Percentiles rank a stretch among this genome's conserved stretches.
Conservation (phyloP, 53 echinoderm and acorn worm species). For the Astropecten irregularis region DNA sequence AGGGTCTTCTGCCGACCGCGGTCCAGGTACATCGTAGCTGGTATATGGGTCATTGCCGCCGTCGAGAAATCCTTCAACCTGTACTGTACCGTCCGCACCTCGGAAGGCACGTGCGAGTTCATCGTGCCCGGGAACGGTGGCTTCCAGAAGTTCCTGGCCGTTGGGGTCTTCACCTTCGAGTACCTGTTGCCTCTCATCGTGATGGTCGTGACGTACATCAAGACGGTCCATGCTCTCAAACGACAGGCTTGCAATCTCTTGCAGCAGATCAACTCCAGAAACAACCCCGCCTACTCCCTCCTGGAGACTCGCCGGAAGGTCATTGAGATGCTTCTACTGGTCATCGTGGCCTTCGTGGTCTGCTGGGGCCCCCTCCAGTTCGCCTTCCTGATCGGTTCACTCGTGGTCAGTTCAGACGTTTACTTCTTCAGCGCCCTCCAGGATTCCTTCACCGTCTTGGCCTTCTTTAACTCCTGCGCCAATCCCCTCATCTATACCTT, state of each 20-base stretch:
- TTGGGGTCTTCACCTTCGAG: conserved; percentile 55
- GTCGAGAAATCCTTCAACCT: conserved; percentile 50
- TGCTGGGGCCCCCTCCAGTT: conserved; percentile 67
- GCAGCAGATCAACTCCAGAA: conserved; percentile 12
- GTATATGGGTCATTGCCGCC: conserved; percentile 33
- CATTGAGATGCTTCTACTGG: conserved; percentile 62
- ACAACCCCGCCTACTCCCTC: conserved; percentile 37
- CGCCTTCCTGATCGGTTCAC: neutral
- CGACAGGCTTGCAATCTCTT: conserved; percentile 41
- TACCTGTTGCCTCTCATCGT: conserved; percentile 60
- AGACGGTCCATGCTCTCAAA: conserved; percentile 58
- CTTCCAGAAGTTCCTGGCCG: conserved; percentile 49
- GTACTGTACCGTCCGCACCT: neutral
- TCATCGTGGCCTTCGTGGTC: conserved; percentile 60
- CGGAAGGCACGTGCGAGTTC: neutral
- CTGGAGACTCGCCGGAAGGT: conserved; percentile 51
- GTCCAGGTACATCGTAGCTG: neutral
- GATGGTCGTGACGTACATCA: conserved; percentile 67
- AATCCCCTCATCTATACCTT: conserved; percentile 62
- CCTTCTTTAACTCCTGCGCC: conserved; percentile 52
- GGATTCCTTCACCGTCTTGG: neutral
- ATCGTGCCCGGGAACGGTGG: conserved; percentile 7
- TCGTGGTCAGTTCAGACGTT: neutral
- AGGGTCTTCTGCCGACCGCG: neutral
- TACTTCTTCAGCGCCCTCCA: neutral